Percentiles rank a stretch among this genome's conserved stretches.
phyloP scores from a whole-genome alignment of 2,797 vertebrate species.

The Coendou prehensilis region DNA sequence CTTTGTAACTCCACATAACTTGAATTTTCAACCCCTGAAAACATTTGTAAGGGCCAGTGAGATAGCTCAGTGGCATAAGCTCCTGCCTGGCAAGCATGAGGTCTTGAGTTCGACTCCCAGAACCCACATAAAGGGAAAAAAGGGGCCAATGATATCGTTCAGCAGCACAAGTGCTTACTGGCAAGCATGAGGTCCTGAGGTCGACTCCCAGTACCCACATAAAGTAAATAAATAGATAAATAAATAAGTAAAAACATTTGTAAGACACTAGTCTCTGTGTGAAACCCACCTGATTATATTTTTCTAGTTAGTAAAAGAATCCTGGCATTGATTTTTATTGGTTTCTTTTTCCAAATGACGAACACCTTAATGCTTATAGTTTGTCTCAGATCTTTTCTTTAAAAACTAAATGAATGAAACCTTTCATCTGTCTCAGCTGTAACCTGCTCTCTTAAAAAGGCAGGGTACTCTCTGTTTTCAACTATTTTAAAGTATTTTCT shows the following conservation, averaged over 20 bases:
- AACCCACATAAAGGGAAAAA: too few species aligned
- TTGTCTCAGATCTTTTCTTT: not conserved
- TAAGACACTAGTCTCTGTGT: not conserved
- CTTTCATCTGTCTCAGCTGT: not conserved
- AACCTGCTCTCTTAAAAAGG: not conserved
- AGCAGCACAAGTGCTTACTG: too few species aligned
- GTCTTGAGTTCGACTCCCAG: too few species aligned
- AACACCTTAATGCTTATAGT: not conserved
- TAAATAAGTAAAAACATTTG: not conserved
- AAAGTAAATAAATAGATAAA: too few species aligned
- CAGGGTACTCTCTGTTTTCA: conserved; percentile 9
- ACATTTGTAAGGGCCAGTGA: not conserved
- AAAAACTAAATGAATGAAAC: not conserved
- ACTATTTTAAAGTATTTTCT: not conserved
- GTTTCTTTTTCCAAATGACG: not conserved
- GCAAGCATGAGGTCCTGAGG: too few species aligned
- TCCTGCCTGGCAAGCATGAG: too few species aligned
- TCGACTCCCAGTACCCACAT: too few species aligned
- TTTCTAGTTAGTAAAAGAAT: not conserved
- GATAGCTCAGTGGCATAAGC: too few species aligned
- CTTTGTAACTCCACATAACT: not conserved
- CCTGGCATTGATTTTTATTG: not conserved
- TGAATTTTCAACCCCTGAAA: not conserved
- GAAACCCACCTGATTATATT: not conserved
- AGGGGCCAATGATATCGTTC: too few species aligned